Evolutionary conservation across 1,140 invertebrate genomes (phyloP).

Genomic region (Apolygus lucorum): DNA sequence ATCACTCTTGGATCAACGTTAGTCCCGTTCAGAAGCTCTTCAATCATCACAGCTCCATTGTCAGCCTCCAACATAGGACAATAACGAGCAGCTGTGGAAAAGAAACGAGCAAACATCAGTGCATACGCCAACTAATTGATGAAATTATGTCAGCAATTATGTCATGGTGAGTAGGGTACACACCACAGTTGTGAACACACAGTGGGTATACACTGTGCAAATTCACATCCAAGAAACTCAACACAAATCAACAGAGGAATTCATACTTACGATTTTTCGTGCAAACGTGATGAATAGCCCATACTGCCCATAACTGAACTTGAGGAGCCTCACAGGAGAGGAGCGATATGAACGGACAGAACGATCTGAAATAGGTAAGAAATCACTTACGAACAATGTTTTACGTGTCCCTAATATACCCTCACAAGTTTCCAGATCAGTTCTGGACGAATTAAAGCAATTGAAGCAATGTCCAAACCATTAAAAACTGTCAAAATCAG

Average conservation of each 20-base stretch:
- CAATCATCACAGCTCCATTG: constrained; percentile 49
- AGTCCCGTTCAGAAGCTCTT: constrained; percentile 38
- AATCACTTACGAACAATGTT: no score
- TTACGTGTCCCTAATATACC: no score
- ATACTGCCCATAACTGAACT: constrained; percentile 73
- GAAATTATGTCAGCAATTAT: neutral
- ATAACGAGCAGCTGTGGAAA: constrained; percentile 63
- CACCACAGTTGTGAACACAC: neutral
- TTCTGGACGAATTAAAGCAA: no score
- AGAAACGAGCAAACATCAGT: constrained; percentile 32
- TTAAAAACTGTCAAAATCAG: no score
- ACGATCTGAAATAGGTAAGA: constrained; percentile 62
- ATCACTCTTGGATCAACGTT: constrained; percentile 38
- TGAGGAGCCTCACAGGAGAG: constrained; percentile 52
- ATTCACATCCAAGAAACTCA: neutral
- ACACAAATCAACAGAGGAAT: no score
- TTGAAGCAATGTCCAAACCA: no score
- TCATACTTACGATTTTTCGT: constrained; percentile 67
- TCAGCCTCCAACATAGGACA: constrained; percentile 61
- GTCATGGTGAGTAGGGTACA: no score
- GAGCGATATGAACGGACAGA: constrained; percentile 67
- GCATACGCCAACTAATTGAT: neutral
- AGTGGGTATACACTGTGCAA: neutral
- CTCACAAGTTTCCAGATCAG: no score
- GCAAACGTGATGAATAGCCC: constrained; percentile 77